These are phyloP conservation scores for Rousettus leschenaultii DNA, from an alignment of 2,113 vertebrate species.

Conservation along the genomic window DNA sequence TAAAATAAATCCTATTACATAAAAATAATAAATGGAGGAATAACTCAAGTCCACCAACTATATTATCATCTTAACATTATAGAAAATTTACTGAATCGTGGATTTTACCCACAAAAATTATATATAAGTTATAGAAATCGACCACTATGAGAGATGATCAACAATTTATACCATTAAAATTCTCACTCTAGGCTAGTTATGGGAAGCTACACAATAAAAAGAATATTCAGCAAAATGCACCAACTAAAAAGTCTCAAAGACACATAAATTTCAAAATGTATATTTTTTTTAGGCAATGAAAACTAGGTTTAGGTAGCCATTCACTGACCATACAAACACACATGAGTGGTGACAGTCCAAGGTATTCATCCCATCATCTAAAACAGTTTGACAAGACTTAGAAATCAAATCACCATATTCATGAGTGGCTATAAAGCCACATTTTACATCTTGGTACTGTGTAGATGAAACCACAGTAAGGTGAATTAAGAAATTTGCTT, in stretches of 20 bases:
- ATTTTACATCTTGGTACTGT: conserved; percentile 5
- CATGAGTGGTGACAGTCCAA: neutral
- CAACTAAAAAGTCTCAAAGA: neutral
- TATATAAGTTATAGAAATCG: neutral
- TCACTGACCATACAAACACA: neutral
- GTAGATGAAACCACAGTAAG: conserved; percentile 22
- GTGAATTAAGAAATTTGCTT: conserved; percentile 53
- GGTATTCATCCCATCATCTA: neutral
- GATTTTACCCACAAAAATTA: neutral
- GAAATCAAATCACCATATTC: conserved; percentile 52
- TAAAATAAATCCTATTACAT: neutral
- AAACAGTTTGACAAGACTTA: conserved; percentile 36
- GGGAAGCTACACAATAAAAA: neutral
- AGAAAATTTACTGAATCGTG: neutral
- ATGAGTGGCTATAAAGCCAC: conserved; percentile 11
- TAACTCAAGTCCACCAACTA: neutral
- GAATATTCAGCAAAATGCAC: neutral
- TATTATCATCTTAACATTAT: neutral
- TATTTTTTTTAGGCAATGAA: conserved; percentile 3
- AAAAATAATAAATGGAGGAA: neutral
- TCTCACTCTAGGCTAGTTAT: neutral
- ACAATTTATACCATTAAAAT: neutral
- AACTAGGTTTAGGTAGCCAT: neutral
- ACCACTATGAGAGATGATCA: neutral
- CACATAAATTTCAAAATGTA: neutral